phyloP scores from a whole-genome alignment of 1,140 invertebrate species.

The Chymomyza costata region DNA sequence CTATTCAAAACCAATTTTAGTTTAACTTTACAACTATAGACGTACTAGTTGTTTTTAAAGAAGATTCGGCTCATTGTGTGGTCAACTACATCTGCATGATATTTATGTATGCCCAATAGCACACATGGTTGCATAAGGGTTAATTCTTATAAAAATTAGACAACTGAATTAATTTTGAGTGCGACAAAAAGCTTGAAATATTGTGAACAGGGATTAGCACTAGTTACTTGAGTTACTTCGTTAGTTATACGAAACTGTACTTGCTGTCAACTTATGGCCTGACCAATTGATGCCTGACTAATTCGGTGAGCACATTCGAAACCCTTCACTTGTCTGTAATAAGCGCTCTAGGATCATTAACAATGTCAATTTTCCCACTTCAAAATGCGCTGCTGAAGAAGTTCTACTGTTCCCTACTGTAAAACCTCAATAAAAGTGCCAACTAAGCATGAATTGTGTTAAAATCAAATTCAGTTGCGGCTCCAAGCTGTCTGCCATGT shows the following conservation, averaged over 20 bases:
- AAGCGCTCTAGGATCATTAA: slow-evolving; percentile 43
- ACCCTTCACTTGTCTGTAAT: no score
- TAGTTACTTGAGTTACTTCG: slow-evolving; percentile 8
- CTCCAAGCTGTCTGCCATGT: slow-evolving; percentile 70
- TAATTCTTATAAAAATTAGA: slow-evolving; percentile 64
- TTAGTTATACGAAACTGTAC: background rate
- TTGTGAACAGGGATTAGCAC: slow-evolving; percentile 45
- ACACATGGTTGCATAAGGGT: no score
- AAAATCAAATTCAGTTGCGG: slow-evolving; percentile 50
- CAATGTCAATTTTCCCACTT: slow-evolving; percentile 61
- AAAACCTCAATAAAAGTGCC: slow-evolving; percentile 41
- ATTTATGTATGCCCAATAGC: slow-evolving; percentile 36
- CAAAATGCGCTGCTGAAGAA: slow-evolving; percentile 63
- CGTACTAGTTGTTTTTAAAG: background rate
- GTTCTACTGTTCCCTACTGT: slow-evolving; percentile 36
- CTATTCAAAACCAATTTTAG: no score
- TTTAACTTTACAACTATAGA: background rate
- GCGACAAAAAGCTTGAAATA: slow-evolving; percentile 70
- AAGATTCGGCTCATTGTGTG: background rate
- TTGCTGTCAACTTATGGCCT: slow-evolving; percentile 8
- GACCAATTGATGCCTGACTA: background rate
- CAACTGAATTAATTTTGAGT: slow-evolving; percentile 68
- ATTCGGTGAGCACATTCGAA: background rate
- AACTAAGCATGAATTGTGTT: slow-evolving; percentile 72
- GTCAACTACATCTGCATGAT: slow-evolving; percentile 6